Conservation (phyloP, 2,888 invertebrate species). For the Andrena minutula region DNA sequence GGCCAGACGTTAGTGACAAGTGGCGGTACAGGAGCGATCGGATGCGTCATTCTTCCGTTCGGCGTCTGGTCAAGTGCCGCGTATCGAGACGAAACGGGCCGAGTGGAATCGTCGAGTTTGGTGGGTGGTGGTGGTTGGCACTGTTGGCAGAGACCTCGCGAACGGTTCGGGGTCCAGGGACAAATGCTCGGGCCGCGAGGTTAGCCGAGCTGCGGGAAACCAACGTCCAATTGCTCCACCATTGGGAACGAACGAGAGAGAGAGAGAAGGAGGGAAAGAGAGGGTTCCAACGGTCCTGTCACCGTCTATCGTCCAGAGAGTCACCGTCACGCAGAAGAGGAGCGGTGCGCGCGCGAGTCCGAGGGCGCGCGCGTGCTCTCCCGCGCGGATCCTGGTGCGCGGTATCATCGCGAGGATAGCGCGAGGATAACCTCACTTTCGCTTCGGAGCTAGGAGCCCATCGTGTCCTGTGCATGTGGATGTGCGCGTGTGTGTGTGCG, state of each 20-base stretch:
- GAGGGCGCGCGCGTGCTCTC: conserved; percentile 51
- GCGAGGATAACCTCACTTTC: conserved; percentile 64
- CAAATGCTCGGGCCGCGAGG: not conserved
- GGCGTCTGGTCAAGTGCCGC: conserved; percentile 31
- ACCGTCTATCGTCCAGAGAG: conserved; percentile 38
- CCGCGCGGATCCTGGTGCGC: conserved; percentile 58
- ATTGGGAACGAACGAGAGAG: not conserved
- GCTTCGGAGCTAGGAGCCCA: not conserved
- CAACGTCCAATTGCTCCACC: not conserved
- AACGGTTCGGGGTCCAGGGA: not conserved
- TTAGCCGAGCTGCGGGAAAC: no score
- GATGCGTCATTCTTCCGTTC: conserved; percentile 50
- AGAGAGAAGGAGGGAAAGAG: not conserved
- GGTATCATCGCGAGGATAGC: conserved; percentile 53
- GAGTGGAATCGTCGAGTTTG: conserved; percentile 69
- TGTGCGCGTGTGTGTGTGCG: no score
- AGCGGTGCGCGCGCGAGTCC: conserved; percentile 57
- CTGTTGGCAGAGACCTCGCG: not conserved
- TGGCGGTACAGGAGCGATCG: not conserved
- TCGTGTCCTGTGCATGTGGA: no score
- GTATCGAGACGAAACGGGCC: conserved; percentile 28
- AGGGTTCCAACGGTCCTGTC: conserved; percentile 26
- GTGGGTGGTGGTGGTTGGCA: conserved; percentile 6
- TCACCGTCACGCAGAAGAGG: conserved; percentile 55
- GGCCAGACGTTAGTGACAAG: not conserved